Percentiles rank a stretch among this genome's conserved stretches.
These are phyloP conservation scores for Neodiprion virginianus DNA, from an alignment of 1,140 invertebrate genomes.

Conservation along the genomic window DNA sequence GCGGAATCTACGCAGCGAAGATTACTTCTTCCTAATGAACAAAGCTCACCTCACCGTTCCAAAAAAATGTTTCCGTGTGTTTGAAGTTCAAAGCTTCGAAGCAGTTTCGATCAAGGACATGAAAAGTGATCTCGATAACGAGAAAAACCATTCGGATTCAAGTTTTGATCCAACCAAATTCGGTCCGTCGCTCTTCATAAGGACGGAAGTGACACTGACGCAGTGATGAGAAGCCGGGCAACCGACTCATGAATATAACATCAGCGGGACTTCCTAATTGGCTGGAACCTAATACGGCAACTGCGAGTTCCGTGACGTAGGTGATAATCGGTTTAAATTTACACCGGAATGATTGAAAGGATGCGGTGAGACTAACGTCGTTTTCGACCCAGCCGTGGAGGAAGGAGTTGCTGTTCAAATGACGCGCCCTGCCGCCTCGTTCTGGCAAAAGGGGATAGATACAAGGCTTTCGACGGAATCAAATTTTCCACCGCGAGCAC, in stretches of 20 bases:
- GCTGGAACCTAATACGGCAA: not conserved
- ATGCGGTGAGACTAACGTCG: constrained; percentile 4
- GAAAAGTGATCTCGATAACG: no score
- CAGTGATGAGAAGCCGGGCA: not conserved
- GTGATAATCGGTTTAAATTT: not conserved
- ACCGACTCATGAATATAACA: not conserved
- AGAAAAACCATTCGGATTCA: no score
- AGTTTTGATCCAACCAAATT: no score
- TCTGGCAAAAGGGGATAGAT: not conserved
- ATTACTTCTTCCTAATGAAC: not conserved
- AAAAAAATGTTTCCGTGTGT: no score
- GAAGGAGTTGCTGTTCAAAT: not conserved
- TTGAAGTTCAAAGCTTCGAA: not conserved
- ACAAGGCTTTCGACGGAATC: constrained; percentile 1
- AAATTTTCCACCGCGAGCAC: constrained; percentile 1
- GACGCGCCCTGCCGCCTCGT: not conserved
- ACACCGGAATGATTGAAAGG: constrained; percentile 7
- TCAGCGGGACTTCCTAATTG: constrained; percentile 3
- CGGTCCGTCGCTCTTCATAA: no score
- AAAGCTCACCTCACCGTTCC: not conserved
- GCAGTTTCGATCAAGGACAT: no score
- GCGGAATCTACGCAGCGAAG: not conserved
- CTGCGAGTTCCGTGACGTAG: not conserved
- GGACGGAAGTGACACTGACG: no score
- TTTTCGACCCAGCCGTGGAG: not conserved